Percentiles rank a stretch among this genome's conserved stretches.
Conservation (phyloP, 2,888 invertebrate genomes). For the Synanthedon vespiformis region DNA sequence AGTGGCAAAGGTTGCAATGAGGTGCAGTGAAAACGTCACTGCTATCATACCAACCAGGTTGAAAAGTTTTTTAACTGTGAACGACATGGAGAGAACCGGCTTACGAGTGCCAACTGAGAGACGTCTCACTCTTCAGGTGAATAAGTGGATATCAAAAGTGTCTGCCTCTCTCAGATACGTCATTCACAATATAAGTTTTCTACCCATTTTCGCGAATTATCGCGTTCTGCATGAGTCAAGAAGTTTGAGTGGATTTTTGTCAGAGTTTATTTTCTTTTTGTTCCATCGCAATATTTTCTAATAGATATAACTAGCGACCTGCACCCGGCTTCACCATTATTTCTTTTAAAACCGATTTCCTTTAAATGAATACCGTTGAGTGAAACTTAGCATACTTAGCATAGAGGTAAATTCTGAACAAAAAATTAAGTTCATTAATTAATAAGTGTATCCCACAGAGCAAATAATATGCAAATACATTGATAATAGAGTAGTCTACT, state of each 20-base stretch:
- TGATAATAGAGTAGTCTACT: conserved; percentile 56
- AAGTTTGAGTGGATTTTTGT: conserved; percentile 34
- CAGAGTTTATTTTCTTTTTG: conserved; percentile 2
- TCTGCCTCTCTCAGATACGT: conserved; percentile 51
- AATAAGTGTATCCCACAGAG: conserved; percentile 5
- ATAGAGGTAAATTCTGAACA: too few relatives aligned
- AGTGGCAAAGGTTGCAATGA: neutral
- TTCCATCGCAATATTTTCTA: conserved; percentile 6
- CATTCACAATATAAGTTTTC: conserved; percentile 53
- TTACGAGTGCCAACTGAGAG: conserved; percentile 40
- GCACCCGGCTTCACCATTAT: too few relatives aligned
- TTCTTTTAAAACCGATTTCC: too few relatives aligned
- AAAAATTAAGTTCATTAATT: neutral
- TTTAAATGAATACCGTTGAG: too few relatives aligned
- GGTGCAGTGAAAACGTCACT: neutral
- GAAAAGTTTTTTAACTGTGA: conserved; percentile 49
- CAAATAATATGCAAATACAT: conserved; percentile 47
- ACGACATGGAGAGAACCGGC: conserved; percentile 27
- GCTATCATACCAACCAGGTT: conserved; percentile 43
- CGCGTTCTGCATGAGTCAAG: conserved; percentile 14
- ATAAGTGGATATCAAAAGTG: conserved; percentile 30
- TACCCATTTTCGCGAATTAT: conserved; percentile 29
- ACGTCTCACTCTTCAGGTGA: conserved; percentile 26
- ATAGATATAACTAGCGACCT: neutral
- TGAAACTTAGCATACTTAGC: too few relatives aligned